A percentile compares a stretch with the other conserved stretches of the same genome.
phyloP scores from a whole-genome alignment of 2,113 vertebrate species.

The Macroglossus sobrinus region DNA sequence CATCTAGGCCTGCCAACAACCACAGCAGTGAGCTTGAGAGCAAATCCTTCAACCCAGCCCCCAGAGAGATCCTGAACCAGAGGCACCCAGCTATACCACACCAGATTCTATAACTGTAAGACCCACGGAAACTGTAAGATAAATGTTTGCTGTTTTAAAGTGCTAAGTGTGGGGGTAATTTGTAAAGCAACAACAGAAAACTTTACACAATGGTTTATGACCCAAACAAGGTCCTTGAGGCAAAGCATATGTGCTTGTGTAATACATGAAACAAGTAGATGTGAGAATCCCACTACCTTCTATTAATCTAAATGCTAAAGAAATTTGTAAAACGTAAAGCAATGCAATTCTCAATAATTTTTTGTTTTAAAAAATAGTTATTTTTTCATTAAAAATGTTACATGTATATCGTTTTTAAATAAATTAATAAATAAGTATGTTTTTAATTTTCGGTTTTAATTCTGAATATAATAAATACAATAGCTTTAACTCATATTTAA shows the following conservation, averaged over 20 bases:
- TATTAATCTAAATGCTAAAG: not conserved
- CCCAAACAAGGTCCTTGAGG: not conserved
- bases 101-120: not conserved
- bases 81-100: not conserved
- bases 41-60: not conserved
- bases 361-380: not conserved
- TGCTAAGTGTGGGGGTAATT: not conserved
- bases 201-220: not conserved
- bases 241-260: not conserved
- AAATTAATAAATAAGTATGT: not conserved
- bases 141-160: not conserved
- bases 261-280: not conserved
- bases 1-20: not conserved
- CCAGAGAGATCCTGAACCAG: not conserved
- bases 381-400: slow-evolving; percentile 22
- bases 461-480: slow-evolving; percentile 8
- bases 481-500: not conserved
- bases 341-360: not conserved
- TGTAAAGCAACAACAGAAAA: not conserved
- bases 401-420: not conserved
- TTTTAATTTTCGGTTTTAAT: not conserved
- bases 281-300: not conserved
- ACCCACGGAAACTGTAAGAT: not conserved
- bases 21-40: not conserved
- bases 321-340: not conserved